Conservation (phyloP, 2,113 vertebrate species). For the Microcebus griseorufus region DNA sequence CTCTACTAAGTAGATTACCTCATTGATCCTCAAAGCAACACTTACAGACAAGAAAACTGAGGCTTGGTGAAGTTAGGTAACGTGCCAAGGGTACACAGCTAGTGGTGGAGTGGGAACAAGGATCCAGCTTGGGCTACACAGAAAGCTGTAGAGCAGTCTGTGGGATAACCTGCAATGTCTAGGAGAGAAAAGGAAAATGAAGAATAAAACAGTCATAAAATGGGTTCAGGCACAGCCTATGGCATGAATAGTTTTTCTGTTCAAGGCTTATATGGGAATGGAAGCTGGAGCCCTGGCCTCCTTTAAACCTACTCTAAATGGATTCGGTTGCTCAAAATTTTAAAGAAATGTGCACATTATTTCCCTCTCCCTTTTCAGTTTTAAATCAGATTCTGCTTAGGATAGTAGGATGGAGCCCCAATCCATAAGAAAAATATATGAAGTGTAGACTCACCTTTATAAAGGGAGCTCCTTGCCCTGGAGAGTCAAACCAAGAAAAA, state of each 20-base stretch:
- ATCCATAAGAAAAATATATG: not conserved
- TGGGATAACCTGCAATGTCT: not conserved
- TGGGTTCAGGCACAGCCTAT: not conserved
- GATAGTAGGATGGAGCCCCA: not conserved
- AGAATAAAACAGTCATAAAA: not conserved
- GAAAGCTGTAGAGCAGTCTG: not conserved
- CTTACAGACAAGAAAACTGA: not conserved
- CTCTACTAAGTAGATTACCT: not conserved
- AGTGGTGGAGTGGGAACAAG: not conserved
- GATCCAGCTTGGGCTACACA: not conserved
- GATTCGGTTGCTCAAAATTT: not conserved
- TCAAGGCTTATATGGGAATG: not conserved
- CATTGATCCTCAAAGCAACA: conserved; percentile 5
- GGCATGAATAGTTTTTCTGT: not conserved
- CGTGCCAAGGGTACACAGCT: not conserved
- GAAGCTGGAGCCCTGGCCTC: not conserved
- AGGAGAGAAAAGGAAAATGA: not conserved
- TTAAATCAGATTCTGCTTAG: not conserved
- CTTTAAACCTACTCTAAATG: not conserved
- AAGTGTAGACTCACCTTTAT: not conserved
- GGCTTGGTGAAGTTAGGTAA: not conserved
- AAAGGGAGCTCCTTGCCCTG: not conserved
- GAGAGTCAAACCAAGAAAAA: not conserved
- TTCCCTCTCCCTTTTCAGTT: not conserved
- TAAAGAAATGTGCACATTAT: not conserved